phyloP scores from a whole-genome alignment of 1,140 invertebrate species.

The Drosophila azteca region DNA sequence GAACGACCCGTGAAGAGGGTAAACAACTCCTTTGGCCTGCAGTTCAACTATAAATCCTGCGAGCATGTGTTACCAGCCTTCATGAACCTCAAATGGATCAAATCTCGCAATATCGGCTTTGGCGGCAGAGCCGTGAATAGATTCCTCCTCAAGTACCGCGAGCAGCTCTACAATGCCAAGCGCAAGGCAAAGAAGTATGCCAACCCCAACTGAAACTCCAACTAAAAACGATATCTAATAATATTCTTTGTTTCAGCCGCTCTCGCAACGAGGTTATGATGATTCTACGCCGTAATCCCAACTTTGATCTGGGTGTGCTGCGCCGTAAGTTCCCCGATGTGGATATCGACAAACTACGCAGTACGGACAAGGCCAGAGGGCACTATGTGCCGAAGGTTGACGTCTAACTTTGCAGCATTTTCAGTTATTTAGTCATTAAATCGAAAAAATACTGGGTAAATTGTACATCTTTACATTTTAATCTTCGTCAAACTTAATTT shows the following conservation, averaged over 20 bases:
- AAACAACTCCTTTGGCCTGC: constrained; percentile 86
- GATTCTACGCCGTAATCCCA: constrained; percentile 89
- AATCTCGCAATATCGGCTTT: constrained; percentile 84
- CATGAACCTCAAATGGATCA: constrained; percentile 86
- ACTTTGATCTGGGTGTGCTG: constrained; percentile 89
- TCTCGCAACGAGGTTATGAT: constrained; percentile 87
- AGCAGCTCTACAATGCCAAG: constrained; percentile 86
- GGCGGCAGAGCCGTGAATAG: constrained; percentile 86
- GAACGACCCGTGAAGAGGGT: constrained; percentile 87
- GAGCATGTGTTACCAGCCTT: constrained; percentile 86
- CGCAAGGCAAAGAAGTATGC: constrained; percentile 85
- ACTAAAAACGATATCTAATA: too few relatives aligned
- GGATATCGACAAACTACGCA: constrained; percentile 88
- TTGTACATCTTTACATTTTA: constrained; percentile 20
- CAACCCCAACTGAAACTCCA: too few relatives aligned
- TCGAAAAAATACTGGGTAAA: constrained; percentile 20
- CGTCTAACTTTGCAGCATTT: constrained; percentile 13
- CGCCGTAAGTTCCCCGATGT: constrained; percentile 90
- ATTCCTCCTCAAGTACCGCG: constrained; percentile 87
- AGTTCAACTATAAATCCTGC: constrained; percentile 83
- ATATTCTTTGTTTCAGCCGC: constrained; percentile 84
- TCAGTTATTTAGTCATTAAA: constrained; percentile 47
- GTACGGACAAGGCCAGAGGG: constrained; percentile 85
- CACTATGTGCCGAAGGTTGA: constrained; percentile 85
- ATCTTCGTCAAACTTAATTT: constrained; percentile 80